Evolutionary conservation across 2,888 invertebrate genomes (phyloP).

Genomic region (Baccha elongata): DNA sequence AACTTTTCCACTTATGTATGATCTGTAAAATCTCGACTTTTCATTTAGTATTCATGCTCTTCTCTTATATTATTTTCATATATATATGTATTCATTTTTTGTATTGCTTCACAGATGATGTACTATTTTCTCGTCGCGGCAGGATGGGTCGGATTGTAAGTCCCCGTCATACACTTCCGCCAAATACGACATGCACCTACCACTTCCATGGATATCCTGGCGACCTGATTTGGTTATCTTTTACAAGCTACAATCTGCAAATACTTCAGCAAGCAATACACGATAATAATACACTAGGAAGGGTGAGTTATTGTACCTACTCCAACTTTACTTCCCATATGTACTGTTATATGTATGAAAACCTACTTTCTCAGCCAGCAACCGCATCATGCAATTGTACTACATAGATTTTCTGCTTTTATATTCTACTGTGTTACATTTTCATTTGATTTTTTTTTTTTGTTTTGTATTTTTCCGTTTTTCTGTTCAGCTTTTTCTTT

Average conservation of each 20-base stretch:
- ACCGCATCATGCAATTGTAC: slow-evolving; percentile 29
- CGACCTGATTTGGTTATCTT: slow-evolving; percentile 93
- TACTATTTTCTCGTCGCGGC: slow-evolving; percentile 84
- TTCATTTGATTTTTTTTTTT: slow-evolving; percentile 40
- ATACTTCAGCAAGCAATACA: slow-evolving; percentile 86
- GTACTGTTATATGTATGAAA: background rate
- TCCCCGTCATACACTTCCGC: slow-evolving; percentile 92
- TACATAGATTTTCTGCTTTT: slow-evolving; percentile 57
- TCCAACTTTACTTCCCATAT: background rate
- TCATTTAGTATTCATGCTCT: slow-evolving; percentile 63
- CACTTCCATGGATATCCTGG: slow-evolving; percentile 90
- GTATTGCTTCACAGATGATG: slow-evolving; percentile 80
- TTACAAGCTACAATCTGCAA: slow-evolving; percentile 92
- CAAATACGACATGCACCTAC: slow-evolving; percentile 94
- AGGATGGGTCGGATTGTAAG: slow-evolving; percentile 89
- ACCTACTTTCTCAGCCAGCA: slow-evolving; percentile 2
- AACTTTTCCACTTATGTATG: slow-evolving; percentile 69
- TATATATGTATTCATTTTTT: slow-evolving; percentile 35
- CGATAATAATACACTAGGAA: slow-evolving; percentile 83
- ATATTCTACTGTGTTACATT: slow-evolving; percentile 53
- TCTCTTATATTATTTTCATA: slow-evolving; percentile 23
- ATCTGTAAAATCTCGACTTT: slow-evolving; percentile 68
- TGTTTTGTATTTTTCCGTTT: slow-evolving; percentile 37
- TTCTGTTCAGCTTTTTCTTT: slow-evolving; percentile 63
- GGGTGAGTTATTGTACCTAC: slow-evolving; percentile 78